phyloP scores from a whole-genome alignment of 2,113 vertebrate genomes.

The Chionodraco myersi region DNA sequence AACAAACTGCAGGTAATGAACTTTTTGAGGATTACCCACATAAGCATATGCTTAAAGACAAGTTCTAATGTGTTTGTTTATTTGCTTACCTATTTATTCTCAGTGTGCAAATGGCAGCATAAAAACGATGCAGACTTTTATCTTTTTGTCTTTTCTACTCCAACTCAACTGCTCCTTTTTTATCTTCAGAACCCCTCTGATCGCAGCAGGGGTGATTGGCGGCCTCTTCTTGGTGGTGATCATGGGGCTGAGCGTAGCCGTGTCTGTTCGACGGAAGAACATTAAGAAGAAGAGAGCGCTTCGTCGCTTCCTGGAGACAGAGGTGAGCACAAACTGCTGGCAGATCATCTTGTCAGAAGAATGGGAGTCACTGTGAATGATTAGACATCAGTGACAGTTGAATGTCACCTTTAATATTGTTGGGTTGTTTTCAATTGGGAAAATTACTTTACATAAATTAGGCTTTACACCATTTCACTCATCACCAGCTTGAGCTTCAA shows the following conservation, averaged over 20 bases:
- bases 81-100: not conserved
- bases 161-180: not conserved
- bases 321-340: constrained; percentile 83
- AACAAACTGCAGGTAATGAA: constrained; percentile 31
- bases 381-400: not conserved
- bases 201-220: constrained; percentile 95
- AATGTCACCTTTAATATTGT: not conserved
- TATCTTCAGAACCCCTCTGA: constrained; percentile 91
- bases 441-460: not conserved
- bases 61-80: constrained; percentile 1
- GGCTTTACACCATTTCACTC: too few relatives aligned
- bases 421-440: not conserved
- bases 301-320: constrained; percentile 95
- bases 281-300: constrained; percentile 98
- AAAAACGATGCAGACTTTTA: not conserved
- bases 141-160: not conserved
- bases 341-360: not conserved
- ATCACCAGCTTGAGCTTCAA: too few relatives aligned
- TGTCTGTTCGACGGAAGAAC: constrained; percentile 93
- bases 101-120: not conserved
- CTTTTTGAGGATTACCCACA: constrained; percentile 12
- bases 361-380: not conserved
- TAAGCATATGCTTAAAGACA: not conserved
- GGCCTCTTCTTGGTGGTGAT: constrained; percentile 96
- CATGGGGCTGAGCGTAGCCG: constrained; percentile 90